These are phyloP conservation scores for Brachionus plicatilis DNA, from an alignment of 1,140 invertebrate species.

Conservation along the genomic window DNA sequence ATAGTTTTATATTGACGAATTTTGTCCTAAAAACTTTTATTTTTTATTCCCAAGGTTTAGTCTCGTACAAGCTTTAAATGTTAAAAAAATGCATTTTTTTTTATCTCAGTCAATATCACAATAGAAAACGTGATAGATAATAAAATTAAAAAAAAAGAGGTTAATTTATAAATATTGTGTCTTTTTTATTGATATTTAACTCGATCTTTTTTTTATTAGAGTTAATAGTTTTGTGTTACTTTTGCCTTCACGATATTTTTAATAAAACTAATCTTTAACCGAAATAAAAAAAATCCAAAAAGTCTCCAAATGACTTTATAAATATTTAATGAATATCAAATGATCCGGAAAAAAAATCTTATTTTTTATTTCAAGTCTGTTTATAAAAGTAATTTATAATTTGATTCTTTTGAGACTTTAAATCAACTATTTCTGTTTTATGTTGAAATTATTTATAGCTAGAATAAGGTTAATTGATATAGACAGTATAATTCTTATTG, in stretches of 20 bases:
- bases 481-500: conserved; percentile 1
- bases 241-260: not conserved
- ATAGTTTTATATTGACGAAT: not conserved
- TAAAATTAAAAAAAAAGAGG: not conserved
- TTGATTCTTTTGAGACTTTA: not conserved
- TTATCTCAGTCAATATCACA: not conserved
- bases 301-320: not conserved
- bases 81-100: not conserved
- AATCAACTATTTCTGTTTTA: not conserved
- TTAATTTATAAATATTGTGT: not conserved
- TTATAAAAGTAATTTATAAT: not conserved
- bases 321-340: conserved; percentile 27
- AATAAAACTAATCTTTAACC: not conserved
- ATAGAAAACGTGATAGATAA: not conserved
- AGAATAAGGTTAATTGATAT: conserved; percentile 30
- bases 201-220: not conserved
- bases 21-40: not conserved
- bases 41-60: not conserved
- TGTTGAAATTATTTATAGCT: not conserved
- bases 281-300: not conserved
- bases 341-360: conserved; percentile 5
- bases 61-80: not conserved
- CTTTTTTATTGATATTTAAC: not conserved
- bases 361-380: not conserved
- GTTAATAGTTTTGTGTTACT: not conserved